Base-by-base conservation (phyloP, 2,888 invertebrate species). In the Orgyia antiqua region DNA sequence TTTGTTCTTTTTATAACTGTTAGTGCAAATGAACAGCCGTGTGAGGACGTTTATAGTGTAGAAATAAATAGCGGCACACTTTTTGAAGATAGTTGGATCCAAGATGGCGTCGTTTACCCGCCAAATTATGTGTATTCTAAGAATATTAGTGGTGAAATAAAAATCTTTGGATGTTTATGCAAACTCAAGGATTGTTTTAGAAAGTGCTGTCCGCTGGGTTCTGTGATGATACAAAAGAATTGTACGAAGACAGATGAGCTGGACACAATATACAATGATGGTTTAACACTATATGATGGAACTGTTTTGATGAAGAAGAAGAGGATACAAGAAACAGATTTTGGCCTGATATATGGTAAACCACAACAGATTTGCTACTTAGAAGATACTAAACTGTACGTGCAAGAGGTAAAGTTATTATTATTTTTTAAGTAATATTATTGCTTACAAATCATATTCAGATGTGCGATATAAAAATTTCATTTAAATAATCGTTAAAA, bases 351-450 rank as follows among this genome's bases (percentile, higher is more conserved):
- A 0, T 36, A 49, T 15, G 71, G 64, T 0, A 45, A 32, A 17
- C 67, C 78, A 0, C 67, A 68, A 32, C 7, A 23, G 2, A 1
- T 1, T 0, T 32, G 68, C 10, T 79, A 48, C 28, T 0, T 45
- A 1, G 78, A 80, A 48, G 49, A 46, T 5, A 32, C 10, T 1
- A 13, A 25, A 1, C 77, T 74, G 79, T 67, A 43, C 33, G 13
- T 79, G 3, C 83, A 82, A 49, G 51, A 73, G 71, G 82, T 78
- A 57, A 24, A n/a, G n/a, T n/a, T n/a, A n/a, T n/a, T n/a, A 2
- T 13, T 24, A 13, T 13, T 10, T n/a, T 20, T n/a, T 23, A 23
- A 10, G 10, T 10, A 23, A 10, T 23, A 10, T 10, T 23, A 10
- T 4, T 23, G 10, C 23, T 7, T 9, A 15, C 15, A 15, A 6